Percentiles rank a stretch among this genome's conserved stretches.
These are phyloP conservation scores for Cerastis rubricosa DNA, from an alignment of 2,888 invertebrate genomes.

Conservation along the genomic window DNA sequence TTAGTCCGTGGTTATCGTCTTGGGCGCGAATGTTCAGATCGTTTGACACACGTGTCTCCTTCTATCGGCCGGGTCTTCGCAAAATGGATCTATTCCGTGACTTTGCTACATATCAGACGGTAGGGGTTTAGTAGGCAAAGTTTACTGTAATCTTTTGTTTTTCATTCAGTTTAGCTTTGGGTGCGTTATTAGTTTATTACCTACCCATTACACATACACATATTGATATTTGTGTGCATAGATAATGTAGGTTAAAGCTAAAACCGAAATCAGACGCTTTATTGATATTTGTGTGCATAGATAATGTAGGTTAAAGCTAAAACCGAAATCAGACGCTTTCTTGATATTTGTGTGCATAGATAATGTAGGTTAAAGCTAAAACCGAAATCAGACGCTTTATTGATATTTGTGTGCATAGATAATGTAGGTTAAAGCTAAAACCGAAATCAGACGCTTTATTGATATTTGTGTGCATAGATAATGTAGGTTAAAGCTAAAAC, in stretches of 20 bases:
- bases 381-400: too few relatives aligned
- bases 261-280: too few relatives aligned
- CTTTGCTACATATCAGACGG: constrained; percentile 59
- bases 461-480: too few relatives aligned
- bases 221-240: constrained; percentile 25
- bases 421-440: too few relatives aligned
- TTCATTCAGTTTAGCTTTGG: constrained; percentile 19
- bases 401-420: too few relatives aligned
- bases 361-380: too few relatives aligned
- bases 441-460: too few relatives aligned
- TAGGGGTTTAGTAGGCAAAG: constrained; percentile 40
- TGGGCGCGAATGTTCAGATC: constrained; percentile 57
- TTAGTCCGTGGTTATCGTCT: constrained; percentile 54
- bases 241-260: background rate
- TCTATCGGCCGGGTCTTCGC: constrained; percentile 53
- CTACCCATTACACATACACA: too few relatives aligned
- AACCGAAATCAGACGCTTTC: too few relatives aligned
- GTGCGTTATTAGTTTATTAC: constrained; percentile 3
- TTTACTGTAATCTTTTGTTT: constrained; percentile 49
- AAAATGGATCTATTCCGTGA: constrained; percentile 68
- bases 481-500: too few relatives aligned
- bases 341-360: too few relatives aligned
- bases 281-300: constrained; percentile 24
- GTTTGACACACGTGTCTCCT: constrained; percentile 65
- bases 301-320: background rate